Conservation (phyloP, 2,797 vertebrate genomes). For the Anguilla anguilla region DNA sequence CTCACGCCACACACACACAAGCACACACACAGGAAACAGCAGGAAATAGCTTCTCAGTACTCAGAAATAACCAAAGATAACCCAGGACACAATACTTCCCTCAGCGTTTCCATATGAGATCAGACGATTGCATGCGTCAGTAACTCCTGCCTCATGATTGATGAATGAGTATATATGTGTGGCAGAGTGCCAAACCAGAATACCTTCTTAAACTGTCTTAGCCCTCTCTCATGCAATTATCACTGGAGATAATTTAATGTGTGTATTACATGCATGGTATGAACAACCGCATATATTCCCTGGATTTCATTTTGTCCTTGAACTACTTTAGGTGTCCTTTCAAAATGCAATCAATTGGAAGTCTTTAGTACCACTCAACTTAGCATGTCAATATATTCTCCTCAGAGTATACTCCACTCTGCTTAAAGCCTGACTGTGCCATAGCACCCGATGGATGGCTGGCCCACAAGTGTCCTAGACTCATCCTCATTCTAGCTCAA, state of each 20-base stretch:
- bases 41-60: constrained; percentile 1
- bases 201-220: background rate
- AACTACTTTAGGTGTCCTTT: background rate
- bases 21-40: background rate
- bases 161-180: background rate
- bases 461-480: background rate
- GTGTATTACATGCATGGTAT: background rate
- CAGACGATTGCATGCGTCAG: background rate
- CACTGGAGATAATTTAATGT: background rate
- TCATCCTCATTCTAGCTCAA: background rate
- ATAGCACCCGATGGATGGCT: background rate
- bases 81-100: background rate
- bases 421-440: background rate
- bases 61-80: background rate
- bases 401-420: background rate
- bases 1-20: background rate
- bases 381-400: background rate
- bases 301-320: background rate
- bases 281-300: background rate
- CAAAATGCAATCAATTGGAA: background rate
- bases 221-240: background rate
- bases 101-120: background rate
- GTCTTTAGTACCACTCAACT: background rate
- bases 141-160: background rate
- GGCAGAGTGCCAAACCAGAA: background rate